Evolutionary conservation across 2,797 vertebrate species (phyloP), one percentile per base, ranked within the genome.

Genomic region (Eptatretus atami): DNA sequence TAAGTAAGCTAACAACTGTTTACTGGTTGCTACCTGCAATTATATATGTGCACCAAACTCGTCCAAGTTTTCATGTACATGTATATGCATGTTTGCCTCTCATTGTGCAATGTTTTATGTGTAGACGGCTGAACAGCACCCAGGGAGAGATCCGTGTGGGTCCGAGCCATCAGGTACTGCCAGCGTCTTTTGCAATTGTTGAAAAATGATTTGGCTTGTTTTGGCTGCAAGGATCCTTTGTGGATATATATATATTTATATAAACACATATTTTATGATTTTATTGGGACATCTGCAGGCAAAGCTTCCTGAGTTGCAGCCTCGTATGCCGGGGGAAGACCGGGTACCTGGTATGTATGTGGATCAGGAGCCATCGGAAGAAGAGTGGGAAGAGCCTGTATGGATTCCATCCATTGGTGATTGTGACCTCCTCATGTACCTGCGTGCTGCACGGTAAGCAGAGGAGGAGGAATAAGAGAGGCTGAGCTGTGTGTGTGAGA

Each of bases 361-460:
- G 31, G 31, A 44, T 8, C 31, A 44, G 31, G 31, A 44, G 31
- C 31, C 4, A 44, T 44, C 31, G 4, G 31, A 44, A 44, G 31
- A 44, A 44, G 90, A 92, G 70, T 86, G 95, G 67, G 92, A 98
- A 69, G 87, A 96, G 66, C 78, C 95, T 64, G 92, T 98, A 65
- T 98, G 92, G 92, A 98, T 87, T 84, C 92, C 92, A 0, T 90
- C 90, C 66, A 85, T 94, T 72, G 95, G 94, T 12, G 92, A 98
- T 77, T 98, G 92, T 69, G 92, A 98, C 77, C 79, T 98, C 71
- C 86, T 98, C 53, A 98, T 98, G 92, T 98, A 98, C 77, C 79
- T 98, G 71, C 77, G 92, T 74, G 88, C 88, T 67, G 87, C 88
- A 69, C 84, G 88, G 88, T 93, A 75, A 83, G 74, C 19, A 24